Percentiles rank a stretch among this genome's conserved stretches.
These are phyloP conservation scores for Sinotaia quadrata DNA, from an alignment of 2,888 invertebrate species.

Conservation along the genomic window DNA sequence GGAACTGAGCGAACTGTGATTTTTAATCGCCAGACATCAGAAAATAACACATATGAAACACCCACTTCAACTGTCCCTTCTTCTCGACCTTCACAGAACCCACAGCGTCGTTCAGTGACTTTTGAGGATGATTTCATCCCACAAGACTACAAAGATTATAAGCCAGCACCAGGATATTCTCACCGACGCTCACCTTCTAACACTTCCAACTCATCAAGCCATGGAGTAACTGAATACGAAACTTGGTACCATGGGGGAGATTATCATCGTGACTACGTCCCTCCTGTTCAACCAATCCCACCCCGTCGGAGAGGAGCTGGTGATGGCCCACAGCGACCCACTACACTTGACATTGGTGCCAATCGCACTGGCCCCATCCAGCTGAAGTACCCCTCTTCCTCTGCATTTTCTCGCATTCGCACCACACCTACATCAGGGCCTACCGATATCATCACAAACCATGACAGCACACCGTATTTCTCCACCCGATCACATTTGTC, in stretches of 20 bases:
- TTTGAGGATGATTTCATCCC: slow-evolving; percentile 68
- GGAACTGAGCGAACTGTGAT: slow-evolving; percentile 54
- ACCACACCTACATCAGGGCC: slow-evolving; percentile 40
- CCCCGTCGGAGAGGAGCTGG: slow-evolving; percentile 64
- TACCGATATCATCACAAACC: slow-evolving; percentile 64
- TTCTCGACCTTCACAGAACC: slow-evolving; percentile 46
- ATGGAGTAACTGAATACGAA: slow-evolving; percentile 1
- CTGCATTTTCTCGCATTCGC: slow-evolving; percentile 27
- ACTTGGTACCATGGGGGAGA: slow-evolving; percentile 21
- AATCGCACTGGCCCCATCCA: slow-evolving; percentile 66
- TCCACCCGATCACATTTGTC: slow-evolving; percentile 79
- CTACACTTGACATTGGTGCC: slow-evolving; percentile 78
- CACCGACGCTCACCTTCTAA: slow-evolving; percentile 87
- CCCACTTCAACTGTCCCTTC: slow-evolving; percentile 34
- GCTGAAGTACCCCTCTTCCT: slow-evolving; percentile 36
- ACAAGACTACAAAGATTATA: slow-evolving; percentile 43
- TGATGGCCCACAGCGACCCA: slow-evolving; percentile 76
- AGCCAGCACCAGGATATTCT: slow-evolving; percentile 37
- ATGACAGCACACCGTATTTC: slow-evolving; percentile 91
- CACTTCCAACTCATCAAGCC: slow-evolving; percentile 76
- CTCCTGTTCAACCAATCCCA: slow-evolving; percentile 42
- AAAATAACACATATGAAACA: slow-evolving; percentile 65
- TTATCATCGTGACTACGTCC: slow-evolving; percentile 39
- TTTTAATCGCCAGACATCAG: slow-evolving; percentile 62
- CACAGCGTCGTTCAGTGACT: slow-evolving; percentile 66